Evolutionary conservation across 2,113 vertebrate species (phyloP).

Genomic region (Trematocara unimaculatum): DNA sequence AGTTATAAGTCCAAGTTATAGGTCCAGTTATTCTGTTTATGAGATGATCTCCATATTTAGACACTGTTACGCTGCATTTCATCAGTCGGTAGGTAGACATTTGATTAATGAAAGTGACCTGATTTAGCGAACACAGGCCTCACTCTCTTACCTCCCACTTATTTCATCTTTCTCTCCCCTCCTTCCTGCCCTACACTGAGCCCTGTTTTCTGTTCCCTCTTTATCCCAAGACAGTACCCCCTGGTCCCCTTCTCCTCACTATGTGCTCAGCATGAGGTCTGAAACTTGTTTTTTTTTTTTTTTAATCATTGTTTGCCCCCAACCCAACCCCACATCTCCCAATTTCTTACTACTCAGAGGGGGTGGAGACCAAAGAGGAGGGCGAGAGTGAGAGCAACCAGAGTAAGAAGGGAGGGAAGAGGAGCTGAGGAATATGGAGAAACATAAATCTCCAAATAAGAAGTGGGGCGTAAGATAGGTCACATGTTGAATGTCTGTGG

Average conservation of each 20-base stretch:
- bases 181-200: constrained; percentile 16
- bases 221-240: constrained; percentile 65
- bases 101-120: constrained; percentile 62
- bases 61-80: background rate
- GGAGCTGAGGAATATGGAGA: constrained; percentile 57
- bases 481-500: constrained; percentile 23
- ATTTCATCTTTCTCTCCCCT: background rate
- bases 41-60: background rate
- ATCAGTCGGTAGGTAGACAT: constrained; percentile 23
- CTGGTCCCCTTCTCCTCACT: constrained; percentile 62
- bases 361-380: constrained; percentile 43
- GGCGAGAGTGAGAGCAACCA: constrained; percentile 43
- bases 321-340: background rate
- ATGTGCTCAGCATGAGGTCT: constrained; percentile 78
- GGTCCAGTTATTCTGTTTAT: background rate
- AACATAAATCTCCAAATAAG: constrained; percentile 58
- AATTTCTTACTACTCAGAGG: constrained; percentile 54
- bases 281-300: constrained; percentile 71
- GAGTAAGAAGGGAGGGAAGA: constrained; percentile 57
- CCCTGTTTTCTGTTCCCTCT: constrained; percentile 52
- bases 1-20: background rate
- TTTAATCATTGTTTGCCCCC: constrained; percentile 63
- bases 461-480: constrained; percentile 43
- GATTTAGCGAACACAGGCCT: constrained; percentile 38
- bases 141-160: constrained; percentile 30